phyloP scores from a whole-genome alignment of 2,888 invertebrate genomes.

The Microdon myrmicae region DNA sequence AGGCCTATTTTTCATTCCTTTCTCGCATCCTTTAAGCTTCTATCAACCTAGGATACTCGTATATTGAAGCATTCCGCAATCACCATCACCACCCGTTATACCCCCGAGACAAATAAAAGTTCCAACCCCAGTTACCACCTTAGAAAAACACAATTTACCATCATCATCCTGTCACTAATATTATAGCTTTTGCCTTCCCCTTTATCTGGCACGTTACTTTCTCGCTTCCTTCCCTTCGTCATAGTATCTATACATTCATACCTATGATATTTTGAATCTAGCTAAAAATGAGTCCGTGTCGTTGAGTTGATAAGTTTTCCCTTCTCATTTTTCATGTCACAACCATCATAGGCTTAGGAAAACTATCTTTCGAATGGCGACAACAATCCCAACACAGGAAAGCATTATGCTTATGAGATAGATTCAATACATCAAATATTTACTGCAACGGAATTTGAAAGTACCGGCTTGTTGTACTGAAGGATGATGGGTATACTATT shows the following conservation, averaged over 20 bases:
- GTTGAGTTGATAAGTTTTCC: no score
- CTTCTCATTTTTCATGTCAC: no score
- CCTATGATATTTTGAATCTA: no score
- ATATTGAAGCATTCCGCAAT: constrained; percentile 19
- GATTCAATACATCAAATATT: not conserved
- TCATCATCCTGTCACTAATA: no score
- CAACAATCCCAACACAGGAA: no score
- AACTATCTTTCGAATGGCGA: not conserved
- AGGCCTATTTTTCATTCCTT: constrained; percentile 48
- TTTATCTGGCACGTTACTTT: constrained; percentile 13
- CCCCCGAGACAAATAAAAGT: constrained; percentile 21
- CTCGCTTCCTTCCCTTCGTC: no score
- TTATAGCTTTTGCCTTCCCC: constrained; percentile 3
- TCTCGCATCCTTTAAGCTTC: constrained; percentile 36
- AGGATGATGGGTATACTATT: no score
- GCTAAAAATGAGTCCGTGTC: no score
- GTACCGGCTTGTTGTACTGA: no score
- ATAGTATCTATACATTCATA: no score
- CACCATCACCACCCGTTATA: constrained; percentile 26
- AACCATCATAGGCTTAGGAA: not conserved
- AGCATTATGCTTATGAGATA: not conserved
- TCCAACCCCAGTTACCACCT: constrained; percentile 10
- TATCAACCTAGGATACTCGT: constrained; percentile 10
- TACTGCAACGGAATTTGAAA: no score
- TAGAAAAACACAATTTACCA: constrained; percentile 16